These are phyloP conservation scores for Aplidium turbinatum DNA, from an alignment of 23 tunicate genomes.

Conservation along the genomic window DNA sequence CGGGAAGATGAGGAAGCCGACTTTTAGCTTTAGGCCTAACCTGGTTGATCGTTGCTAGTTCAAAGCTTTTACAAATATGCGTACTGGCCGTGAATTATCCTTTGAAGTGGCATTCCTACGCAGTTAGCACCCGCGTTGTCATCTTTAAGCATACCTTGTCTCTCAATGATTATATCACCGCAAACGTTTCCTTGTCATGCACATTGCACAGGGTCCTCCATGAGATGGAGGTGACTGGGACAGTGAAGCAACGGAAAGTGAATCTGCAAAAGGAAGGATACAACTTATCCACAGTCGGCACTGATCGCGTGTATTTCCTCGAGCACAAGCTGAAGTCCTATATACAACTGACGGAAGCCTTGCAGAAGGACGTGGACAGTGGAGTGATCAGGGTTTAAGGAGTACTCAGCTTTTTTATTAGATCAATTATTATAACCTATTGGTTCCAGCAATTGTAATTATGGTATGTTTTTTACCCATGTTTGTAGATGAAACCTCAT, in stretches of 20 bases:
- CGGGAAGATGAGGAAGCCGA: too few species aligned
- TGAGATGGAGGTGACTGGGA: constrained; percentile 77
- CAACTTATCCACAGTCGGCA: constrained; percentile 21
- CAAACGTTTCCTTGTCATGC: not conserved
- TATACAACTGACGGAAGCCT: constrained; percentile 41
- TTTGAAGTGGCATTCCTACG: too few species aligned
- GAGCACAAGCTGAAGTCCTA: constrained; percentile 40
- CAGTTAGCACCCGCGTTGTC: not conserved
- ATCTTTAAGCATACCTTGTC: not conserved
- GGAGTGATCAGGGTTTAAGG: constrained; percentile 33
- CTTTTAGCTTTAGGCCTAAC: too few species aligned
- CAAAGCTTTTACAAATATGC: too few species aligned
- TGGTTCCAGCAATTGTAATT: too few species aligned
- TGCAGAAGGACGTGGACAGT: constrained; percentile 27
- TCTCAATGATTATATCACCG: not conserved
- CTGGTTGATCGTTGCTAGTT: too few species aligned
- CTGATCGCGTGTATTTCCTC: constrained; percentile 57
- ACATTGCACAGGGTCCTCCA: constrained; percentile 26
- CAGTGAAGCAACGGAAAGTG: constrained; percentile 66
- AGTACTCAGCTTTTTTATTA: too few species aligned
- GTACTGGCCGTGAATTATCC: too few species aligned
- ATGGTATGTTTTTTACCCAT: too few species aligned
- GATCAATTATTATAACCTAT: too few species aligned
- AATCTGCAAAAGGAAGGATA: constrained; percentile 63
- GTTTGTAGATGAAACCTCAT: too few species aligned